Evolutionary conservation across 2,888 invertebrate genomes (phyloP).

Genomic region (Molanna angustata): DNA sequence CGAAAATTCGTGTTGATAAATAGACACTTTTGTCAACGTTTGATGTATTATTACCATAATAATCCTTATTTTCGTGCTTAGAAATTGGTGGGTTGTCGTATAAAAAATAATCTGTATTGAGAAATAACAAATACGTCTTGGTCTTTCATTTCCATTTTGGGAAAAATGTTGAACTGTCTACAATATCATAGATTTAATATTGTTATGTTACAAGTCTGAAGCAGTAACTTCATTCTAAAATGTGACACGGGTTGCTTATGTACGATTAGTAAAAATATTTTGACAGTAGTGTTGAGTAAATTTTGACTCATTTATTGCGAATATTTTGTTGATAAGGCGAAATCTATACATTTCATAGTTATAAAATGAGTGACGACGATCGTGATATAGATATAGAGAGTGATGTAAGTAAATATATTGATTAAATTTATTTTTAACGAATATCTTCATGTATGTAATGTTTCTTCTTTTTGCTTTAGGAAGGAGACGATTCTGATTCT

Average conservation of each 20-base stretch:
- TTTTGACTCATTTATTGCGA: not conserved
- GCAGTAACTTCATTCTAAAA: constrained; percentile 9
- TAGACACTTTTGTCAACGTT: too few relatives aligned
- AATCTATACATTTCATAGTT: too few relatives aligned
- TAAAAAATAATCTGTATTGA: too few relatives aligned
- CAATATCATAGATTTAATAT: too few relatives aligned
- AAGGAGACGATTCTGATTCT: constrained; percentile 77
- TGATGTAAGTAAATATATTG: constrained; percentile 69
- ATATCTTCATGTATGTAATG: constrained; percentile 8
- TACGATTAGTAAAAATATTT: constrained; percentile 9
- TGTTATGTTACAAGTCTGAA: not conserved
- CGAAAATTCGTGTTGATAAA: too few relatives aligned
- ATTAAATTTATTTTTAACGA: constrained; percentile 25
- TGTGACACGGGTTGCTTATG: constrained; percentile 15
- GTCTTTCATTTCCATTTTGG: too few relatives aligned
- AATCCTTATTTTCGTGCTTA: too few relatives aligned
- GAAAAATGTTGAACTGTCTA: too few relatives aligned
- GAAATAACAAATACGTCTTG: too few relatives aligned
- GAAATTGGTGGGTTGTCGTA: too few relatives aligned
- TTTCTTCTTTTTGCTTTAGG: constrained; percentile 51
- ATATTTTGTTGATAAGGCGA: too few relatives aligned
- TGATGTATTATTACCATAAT: too few relatives aligned
- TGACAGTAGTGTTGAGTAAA: constrained; percentile 18
- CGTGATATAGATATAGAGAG: constrained; percentile 93
- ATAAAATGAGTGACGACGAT: constrained; percentile 92